A percentile compares a stretch with the other conserved stretches of the same genome.
These are phyloP conservation scores for Pavo muticus DNA, from an alignment of 2,113 vertebrate species.

Conservation along the genomic window DNA sequence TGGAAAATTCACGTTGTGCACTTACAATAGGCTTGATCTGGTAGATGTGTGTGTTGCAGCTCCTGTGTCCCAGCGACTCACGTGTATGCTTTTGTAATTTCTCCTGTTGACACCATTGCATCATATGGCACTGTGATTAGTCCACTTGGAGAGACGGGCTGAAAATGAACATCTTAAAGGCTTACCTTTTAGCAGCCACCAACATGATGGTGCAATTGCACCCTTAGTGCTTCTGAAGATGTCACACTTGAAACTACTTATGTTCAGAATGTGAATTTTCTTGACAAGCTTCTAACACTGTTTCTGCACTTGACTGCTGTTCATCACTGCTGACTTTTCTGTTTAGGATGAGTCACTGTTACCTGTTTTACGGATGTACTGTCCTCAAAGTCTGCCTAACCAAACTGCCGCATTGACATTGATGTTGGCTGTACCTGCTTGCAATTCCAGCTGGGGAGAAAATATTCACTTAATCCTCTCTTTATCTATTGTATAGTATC, in stretches of 20 bases:
- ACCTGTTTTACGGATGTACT: neutral
- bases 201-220: neutral
- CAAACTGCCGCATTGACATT: neutral
- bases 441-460: neutral
- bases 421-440: neutral
- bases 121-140: neutral
- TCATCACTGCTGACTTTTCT: neutral
- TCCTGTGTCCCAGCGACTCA: neutral
- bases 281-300: neutral
- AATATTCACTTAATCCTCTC: neutral
- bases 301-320: neutral
- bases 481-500: neutral
- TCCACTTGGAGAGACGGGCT: neutral
- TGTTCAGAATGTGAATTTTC: neutral
- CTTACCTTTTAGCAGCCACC: neutral
- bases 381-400: neutral
- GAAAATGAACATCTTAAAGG: neutral
- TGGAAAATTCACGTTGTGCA: neutral
- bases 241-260: accelerated
- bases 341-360: neutral
- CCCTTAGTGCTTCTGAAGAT: neutral
- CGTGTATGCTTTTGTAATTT: accelerated
- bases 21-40: neutral
- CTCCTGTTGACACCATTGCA: neutral
- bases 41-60: neutral